Base-by-base conservation (phyloP, 92 coral and sea anemone species). In the Palythoa caribaeorum region DNA sequence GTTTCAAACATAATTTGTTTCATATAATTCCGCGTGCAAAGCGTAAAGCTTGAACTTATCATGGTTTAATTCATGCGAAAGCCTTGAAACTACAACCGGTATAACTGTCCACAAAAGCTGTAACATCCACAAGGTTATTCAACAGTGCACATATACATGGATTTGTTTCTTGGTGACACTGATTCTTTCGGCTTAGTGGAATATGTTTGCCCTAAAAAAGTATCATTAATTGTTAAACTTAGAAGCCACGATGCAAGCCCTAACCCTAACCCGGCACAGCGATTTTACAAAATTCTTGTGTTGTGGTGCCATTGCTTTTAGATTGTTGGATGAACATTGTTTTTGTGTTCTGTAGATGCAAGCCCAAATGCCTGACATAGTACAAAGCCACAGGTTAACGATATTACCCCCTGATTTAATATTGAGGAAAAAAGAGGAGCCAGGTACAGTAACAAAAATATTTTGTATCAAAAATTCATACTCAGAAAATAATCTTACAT, bases 291-390 rank as follows among this genome's bases (percentile, higher is more conserved):
- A 17, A 59, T 28, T 14, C 65, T 59, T 1, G 13, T 17, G 19
- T 44, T 59, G 65, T 59, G 16, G 19, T 19, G 3, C 20, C 65
- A 12, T 8, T 48, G 9, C 9, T 70, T 11, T 28, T 70, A 3
- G 39, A 36, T 0, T 12, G 5, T 35, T 70, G 44, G 14, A 13
- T 38, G 9, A 11, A 35, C 38, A 2, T 2, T 70, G 3, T 36
- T 47, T 38, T 60, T 84, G 21, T n/a, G 10, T 28, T 70, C 60
- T 84, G 12, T 89, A 96, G 98, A 93, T 96, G 38, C 92, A 95
- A 87, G 84, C 87, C 62, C 90, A 91, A 77, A 93, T 96, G 98
- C 99, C 99, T 0, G 83, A 89, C 63, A 71, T 95, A 59, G 84
- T 90, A 35, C 72, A 92, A 44, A 84, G 87, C 53, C 78, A 70